phyloP scores from a whole-genome alignment of 2,797 vertebrate species.

The Apogon talboti region DNA sequence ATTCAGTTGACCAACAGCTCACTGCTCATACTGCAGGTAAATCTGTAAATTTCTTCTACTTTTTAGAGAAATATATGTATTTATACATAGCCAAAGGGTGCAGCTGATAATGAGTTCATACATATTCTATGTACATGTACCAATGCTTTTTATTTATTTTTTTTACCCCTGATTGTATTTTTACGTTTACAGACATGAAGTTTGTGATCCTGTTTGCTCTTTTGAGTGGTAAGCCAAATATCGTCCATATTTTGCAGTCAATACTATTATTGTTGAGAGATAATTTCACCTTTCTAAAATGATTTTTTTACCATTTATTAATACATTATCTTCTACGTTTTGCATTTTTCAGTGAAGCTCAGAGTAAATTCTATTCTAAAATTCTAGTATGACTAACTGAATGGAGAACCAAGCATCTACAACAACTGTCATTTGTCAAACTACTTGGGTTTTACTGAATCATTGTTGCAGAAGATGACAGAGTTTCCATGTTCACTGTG shows the following conservation, averaged over 20 bases:
- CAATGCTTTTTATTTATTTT: neutral
- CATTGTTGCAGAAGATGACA: too few species aligned
- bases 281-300: too few species aligned
- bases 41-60: slow-evolving; percentile 5
- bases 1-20: slow-evolving; percentile 9
- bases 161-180: neutral
- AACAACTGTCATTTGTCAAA: too few species aligned
- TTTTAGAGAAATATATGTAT: neutral
- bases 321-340: too few species aligned
- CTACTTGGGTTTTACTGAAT: too few species aligned
- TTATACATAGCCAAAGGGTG: neutral
- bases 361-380: too few species aligned
- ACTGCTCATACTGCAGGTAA: slow-evolving; percentile 56
- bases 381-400: too few species aligned
- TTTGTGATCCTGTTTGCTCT: slow-evolving; percentile 61
- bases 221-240: slow-evolving; percentile 66
- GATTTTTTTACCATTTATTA: too few species aligned
- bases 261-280: too few species aligned
- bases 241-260: neutral
- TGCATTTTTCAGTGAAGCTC: too few species aligned
- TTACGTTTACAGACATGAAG: slow-evolving; percentile 63
- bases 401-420: too few species aligned
- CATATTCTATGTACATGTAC: neutral
- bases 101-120: neutral
- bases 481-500: too few species aligned